Percentiles rank a stretch among this genome's conserved stretches.
These are phyloP conservation scores for Corythornis cristatus DNA, from an alignment of 2,113 vertebrate genomes.

Conservation along the genomic window DNA sequence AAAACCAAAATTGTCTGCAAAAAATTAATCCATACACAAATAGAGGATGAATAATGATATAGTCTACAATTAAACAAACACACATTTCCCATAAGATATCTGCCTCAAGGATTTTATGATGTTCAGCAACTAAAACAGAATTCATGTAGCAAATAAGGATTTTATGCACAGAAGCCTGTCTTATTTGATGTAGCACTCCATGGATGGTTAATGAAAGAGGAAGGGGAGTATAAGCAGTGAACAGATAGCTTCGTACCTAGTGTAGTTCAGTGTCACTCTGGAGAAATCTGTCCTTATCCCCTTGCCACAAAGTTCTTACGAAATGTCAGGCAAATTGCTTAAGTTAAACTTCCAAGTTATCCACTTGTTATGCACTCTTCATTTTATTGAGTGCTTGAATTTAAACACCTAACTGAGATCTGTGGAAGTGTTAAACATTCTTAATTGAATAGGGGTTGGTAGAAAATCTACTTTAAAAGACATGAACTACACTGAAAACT, in stretches of 20 bases:
- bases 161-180: conserved; percentile 25
- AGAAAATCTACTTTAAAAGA: neutral
- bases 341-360: neutral
- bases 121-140: conserved; percentile 34
- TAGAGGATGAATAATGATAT: neutral
- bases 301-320: neutral
- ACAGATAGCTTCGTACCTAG: neutral
- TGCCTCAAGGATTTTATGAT: conserved; percentile 49
- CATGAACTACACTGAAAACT: neutral
- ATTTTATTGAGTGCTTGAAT: neutral
- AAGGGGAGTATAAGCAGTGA: neutral
- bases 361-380: neutral
- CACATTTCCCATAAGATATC: conserved; percentile 22
- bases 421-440: neutral
- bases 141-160: conserved; percentile 38
- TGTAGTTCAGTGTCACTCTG: neutral
- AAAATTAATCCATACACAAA: neutral
- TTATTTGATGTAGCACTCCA: neutral
- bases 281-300: neutral
- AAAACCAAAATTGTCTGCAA: neutral
- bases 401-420: neutral
- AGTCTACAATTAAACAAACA: conserved; percentile 38
- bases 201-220: neutral
- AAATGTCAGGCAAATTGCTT: neutral
- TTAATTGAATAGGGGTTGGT: neutral